phyloP scores from a whole-genome alignment of 2,113 vertebrate genomes.

The Drymodes brunneopygia region DNA sequence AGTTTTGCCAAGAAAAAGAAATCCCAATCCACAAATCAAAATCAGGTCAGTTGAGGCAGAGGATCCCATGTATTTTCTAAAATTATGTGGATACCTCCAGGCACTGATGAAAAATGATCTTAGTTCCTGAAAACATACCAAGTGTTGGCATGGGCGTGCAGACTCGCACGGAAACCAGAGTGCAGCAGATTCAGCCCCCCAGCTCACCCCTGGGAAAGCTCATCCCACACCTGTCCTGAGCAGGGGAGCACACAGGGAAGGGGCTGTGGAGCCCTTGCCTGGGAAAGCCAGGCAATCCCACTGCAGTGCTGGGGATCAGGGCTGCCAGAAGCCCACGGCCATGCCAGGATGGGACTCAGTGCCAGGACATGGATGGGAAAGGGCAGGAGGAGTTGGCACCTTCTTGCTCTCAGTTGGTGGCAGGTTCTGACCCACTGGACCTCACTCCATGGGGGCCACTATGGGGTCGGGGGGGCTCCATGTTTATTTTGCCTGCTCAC shows the following conservation, averaged over 20 bases:
- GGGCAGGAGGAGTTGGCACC: not conserved
- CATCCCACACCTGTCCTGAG: not conserved
- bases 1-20: slow-evolving; percentile 19
- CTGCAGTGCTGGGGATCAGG: not conserved
- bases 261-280: not conserved
- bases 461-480: rapidly evolving
- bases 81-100: slow-evolving; percentile 48
- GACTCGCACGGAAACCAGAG: rapidly evolving
- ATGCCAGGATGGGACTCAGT: rapidly evolving
- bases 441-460: rapidly evolving
- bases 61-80: slow-evolving; percentile 32
- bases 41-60: slow-evolving; percentile 48
- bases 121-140: not conserved
- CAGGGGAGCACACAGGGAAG: rapidly evolving
- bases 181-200: rapidly evolving
- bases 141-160: not conserved
- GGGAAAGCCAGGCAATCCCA: rapidly evolving
- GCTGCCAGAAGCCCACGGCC: not conserved
- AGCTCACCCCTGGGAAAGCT: not conserved
- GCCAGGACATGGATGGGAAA: rapidly evolving
- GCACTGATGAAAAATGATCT: slow-evolving; percentile 1
- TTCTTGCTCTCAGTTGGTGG: not conserved
- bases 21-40: slow-evolving; percentile 63
- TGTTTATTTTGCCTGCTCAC: not conserved
- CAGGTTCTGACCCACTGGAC: not conserved